Evolutionary conservation across 2,888 invertebrate species (phyloP).

Genomic region (Drosophila incognita): DNA sequence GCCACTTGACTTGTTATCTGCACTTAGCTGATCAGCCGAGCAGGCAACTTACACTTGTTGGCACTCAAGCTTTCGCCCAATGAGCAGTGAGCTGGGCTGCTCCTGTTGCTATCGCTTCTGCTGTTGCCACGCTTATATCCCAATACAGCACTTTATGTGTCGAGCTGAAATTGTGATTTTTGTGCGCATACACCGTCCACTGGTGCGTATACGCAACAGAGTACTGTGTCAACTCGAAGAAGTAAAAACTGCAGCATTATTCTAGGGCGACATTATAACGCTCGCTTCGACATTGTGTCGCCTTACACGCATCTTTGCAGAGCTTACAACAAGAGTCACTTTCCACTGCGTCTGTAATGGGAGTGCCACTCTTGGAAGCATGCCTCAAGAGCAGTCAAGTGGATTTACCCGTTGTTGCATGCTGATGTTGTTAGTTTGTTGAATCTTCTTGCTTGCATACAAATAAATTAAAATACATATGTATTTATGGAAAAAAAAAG

Average conservation of each 20-base stretch:
- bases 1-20: conserved; percentile 76
- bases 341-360: conserved; percentile 40
- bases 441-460: conserved; percentile 36
- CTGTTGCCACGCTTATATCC: conserved; percentile 16
- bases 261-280: conserved; percentile 41
- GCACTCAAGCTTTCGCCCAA: conserved; percentile 49
- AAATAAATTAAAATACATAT: conserved; percentile 65
- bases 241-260: conserved; percentile 41
- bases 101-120: neutral
- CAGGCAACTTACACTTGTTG: conserved; percentile 75
- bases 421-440: conserved; percentile 35
- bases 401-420: conserved; percentile 30
- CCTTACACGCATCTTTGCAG: conserved; percentile 47
- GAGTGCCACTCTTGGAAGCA: conserved; percentile 39
- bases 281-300: conserved; percentile 39
- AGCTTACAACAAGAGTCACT: conserved; percentile 54
- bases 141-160: conserved; percentile 47
- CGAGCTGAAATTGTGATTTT: conserved; percentile 60
- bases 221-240: conserved; percentile 22
- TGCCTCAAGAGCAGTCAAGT: conserved; percentile 40
- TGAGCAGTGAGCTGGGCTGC: neutral
- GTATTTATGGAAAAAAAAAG: conserved; percentile 44
- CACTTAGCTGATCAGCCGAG: conserved; percentile 73
- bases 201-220: conserved; percentile 64
- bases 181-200: conserved; percentile 24